Percentiles rank a stretch among this genome's conserved stretches.
phyloP scores from a whole-genome alignment of 2,888 invertebrate genomes.

The Conus canariensis region DNA sequence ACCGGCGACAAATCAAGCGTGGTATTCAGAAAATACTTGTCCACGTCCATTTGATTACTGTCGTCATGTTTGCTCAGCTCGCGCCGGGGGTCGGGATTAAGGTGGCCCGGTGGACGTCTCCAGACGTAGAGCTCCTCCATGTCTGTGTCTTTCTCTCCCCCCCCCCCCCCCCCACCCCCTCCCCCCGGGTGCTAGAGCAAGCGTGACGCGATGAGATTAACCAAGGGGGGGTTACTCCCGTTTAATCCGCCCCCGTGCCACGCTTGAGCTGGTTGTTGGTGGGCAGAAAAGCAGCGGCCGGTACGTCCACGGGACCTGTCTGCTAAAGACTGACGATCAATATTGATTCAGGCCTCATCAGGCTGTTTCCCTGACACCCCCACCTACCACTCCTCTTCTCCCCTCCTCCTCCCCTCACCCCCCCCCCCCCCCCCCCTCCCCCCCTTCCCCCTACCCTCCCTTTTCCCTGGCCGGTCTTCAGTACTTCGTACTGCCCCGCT shows the following conservation, averaged over 20 bases:
- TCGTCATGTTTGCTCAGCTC: conserved; percentile 36
- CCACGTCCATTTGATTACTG: conserved; percentile 39
- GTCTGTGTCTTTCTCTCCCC: neutral
- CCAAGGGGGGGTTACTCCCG: neutral
- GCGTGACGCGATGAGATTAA: conserved; percentile 39
- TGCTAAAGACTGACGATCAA: conserved; percentile 38
- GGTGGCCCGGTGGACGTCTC: neutral
- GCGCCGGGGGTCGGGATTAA: conserved; percentile 26
- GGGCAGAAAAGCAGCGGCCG: conserved; percentile 16
- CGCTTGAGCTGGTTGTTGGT: conserved; percentile 16
- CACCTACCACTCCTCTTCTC: neutral
- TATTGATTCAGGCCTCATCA: conserved; percentile 34
- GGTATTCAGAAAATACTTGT: conserved; percentile 35
- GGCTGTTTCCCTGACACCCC: conserved; percentile 19
- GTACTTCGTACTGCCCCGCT: neutral
- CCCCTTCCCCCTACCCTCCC: neutral
- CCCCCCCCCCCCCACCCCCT: neutral
- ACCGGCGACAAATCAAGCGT: conserved; percentile 28
- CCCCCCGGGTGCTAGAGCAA: neutral
- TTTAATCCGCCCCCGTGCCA: conserved; percentile 23
- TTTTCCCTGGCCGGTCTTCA: neutral
- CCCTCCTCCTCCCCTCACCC: neutral
- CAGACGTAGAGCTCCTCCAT: neutral
- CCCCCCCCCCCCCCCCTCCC: neutral
- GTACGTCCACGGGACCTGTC: conserved; percentile 13